phyloP scores from a whole-genome alignment of 2,113 vertebrate genomes.

The Acanthisitta chloris region DNA sequence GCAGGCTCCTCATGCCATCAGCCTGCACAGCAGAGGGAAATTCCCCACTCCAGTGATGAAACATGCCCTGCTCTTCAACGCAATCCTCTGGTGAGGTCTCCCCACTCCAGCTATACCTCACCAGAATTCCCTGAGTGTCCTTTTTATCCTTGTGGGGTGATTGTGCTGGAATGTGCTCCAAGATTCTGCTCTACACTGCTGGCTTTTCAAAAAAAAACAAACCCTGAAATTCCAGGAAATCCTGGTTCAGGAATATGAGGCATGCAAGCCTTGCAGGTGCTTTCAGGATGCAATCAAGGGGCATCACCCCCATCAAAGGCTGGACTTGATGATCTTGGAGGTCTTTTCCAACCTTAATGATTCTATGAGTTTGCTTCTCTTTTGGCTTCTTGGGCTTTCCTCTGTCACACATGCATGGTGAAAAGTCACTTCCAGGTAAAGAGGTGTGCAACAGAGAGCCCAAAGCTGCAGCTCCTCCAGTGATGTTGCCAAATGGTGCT shows the following conservation, averaged over 20 bases:
- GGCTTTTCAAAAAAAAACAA: neutral
- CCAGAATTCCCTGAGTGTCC: accelerated
- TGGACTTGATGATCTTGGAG: neutral
- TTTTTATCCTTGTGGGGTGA: neutral
- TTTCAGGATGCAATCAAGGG: neutral
- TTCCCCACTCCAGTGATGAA: accelerated
- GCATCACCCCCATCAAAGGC: neutral
- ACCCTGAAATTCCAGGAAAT: accelerated
- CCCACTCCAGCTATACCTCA: neutral
- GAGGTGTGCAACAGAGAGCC: neutral
- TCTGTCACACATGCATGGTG: neutral
- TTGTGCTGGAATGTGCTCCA: neutral
- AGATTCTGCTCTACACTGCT: neutral
- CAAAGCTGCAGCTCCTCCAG: neutral
- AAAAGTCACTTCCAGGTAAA: neutral
- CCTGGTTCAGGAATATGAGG: neutral
- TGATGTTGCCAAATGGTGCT: accelerated
- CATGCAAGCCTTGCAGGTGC: neutral
- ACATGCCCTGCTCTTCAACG: accelerated
- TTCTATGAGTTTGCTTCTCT: neutral
- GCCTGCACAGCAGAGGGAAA: neutral
- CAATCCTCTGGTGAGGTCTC: neutral
- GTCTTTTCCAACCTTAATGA: neutral
- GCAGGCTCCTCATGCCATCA: neutral
- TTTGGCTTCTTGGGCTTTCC: neutral